phyloP scores from a whole-genome alignment of 2,797 vertebrate species.

The Anolis apletophallus region DNA sequence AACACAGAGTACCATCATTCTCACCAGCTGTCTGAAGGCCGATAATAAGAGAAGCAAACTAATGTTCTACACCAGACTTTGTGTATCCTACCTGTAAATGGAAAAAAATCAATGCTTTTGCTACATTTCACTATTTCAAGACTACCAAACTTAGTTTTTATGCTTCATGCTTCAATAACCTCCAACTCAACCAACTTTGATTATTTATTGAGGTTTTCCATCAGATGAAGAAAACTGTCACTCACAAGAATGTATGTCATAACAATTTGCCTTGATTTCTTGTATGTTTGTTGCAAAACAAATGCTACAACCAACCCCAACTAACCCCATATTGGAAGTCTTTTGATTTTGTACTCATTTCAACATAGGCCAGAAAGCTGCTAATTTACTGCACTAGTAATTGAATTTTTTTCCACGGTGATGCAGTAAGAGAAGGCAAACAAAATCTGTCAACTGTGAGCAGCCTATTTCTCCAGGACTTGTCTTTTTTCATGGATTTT shows the following conservation, averaged over 20 bases:
- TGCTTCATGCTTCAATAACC: neutral
- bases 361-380: too few relatives aligned
- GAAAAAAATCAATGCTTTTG: neutral
- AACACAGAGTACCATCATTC: neutral
- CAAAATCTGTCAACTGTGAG: too few relatives aligned
- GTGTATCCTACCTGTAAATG: neutral
- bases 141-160: neutral
- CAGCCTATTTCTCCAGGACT: too few relatives aligned
- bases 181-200: neutral
- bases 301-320: neutral
- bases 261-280: neutral
- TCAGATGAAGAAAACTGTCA: neutral
- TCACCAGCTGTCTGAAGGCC: neutral
- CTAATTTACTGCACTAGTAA: too few relatives aligned
- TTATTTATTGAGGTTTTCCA: neutral
- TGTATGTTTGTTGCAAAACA: neutral
- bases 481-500: too few relatives aligned
- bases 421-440: too few relatives aligned
- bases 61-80: neutral
- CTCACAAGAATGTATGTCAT: neutral
- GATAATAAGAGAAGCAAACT: neutral
- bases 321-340: neutral
- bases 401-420: too few relatives aligned
- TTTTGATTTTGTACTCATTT: neutral
- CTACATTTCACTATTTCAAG: neutral